Evolutionary conservation across 2,797 vertebrate genomes (phyloP).

Genomic region (Melanotaenia parkinsoni): DNA sequence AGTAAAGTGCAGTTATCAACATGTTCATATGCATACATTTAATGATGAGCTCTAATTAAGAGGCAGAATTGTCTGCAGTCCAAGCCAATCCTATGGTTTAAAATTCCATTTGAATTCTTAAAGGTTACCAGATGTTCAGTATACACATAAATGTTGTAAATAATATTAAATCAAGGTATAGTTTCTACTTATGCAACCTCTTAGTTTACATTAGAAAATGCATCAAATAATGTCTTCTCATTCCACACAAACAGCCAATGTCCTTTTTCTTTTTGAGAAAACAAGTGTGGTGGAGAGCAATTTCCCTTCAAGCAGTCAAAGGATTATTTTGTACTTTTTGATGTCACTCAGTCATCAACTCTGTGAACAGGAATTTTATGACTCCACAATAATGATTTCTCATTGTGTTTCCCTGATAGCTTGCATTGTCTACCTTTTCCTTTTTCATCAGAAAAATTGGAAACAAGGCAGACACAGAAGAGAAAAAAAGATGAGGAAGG

Average conservation of each 20-base stretch:
- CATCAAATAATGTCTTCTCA: not conserved
- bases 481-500: not conserved
- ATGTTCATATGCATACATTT: no score
- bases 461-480: slow-evolving; percentile 26
- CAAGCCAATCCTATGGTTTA: no score
- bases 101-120: no score
- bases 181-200: no score
- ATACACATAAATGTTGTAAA: no score
- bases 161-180: not conserved
- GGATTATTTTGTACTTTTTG: slow-evolving; percentile 43
- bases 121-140: no score
- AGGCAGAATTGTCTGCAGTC: no score
- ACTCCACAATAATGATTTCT: slow-evolving; percentile 45
- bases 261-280: slow-evolving; percentile 23
- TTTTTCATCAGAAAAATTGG: slow-evolving; percentile 50
- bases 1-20: no score
- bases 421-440: slow-evolving; percentile 55
- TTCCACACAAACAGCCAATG: slow-evolving; percentile 16
- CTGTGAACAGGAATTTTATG: slow-evolving; percentile 43
- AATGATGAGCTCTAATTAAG: no score
- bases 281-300: slow-evolving; percentile 17
- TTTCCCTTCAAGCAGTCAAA: slow-evolving; percentile 38
- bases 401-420: slow-evolving; percentile 63
- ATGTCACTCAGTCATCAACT: slow-evolving; percentile 47
- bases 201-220: not conserved